phyloP scores from a whole-genome alignment of 2,113 vertebrate species.

The Aspidoscelis tigris region DNA sequence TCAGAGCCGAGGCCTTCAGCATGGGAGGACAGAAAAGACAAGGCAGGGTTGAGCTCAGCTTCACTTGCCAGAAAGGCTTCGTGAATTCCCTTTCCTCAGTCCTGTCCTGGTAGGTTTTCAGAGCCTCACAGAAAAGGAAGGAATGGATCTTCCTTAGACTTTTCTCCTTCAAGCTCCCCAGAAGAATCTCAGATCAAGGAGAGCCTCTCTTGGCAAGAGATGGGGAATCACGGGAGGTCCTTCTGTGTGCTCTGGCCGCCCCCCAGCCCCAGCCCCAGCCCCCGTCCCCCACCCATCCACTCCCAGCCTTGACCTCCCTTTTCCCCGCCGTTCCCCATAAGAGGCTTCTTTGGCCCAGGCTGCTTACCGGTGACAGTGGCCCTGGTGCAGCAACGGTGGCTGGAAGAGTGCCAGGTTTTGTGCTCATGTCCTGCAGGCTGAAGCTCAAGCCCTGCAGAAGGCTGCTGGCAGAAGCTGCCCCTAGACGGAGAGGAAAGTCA shows the following conservation, averaged over 20 bases:
- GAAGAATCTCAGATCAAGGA: too few species aligned
- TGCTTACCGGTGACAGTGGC: conserved; percentile 74
- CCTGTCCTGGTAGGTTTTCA: neutral
- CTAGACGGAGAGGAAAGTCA: conserved; percentile 66
- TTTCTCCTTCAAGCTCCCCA: neutral
- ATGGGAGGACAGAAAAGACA: neutral
- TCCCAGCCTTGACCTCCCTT: too few species aligned
- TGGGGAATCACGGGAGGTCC: too few species aligned
- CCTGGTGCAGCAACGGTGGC: conserved; percentile 64
- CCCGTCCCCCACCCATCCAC: too few species aligned
- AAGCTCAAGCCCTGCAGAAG: conserved; percentile 96
- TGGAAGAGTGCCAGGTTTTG: conserved; percentile 84
- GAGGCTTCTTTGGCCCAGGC: too few species aligned
- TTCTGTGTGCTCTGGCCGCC: too few species aligned
- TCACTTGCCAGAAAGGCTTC: too few species aligned
- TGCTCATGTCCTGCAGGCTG: conserved; percentile 95
- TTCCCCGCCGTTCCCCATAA: neutral
- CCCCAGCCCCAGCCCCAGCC: too few species aligned
- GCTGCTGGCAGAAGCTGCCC: conserved; percentile 91
- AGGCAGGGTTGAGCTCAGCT: neutral
- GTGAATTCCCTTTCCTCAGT: too few species aligned
- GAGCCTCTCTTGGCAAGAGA: neutral
- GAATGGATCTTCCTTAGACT: neutral
- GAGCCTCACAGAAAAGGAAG: too few species aligned
- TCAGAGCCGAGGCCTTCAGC: conserved; percentile 78